These are phyloP conservation scores for Actinia tenebrosa DNA, from an alignment of 64 coral and sea anemone genomes.

Conservation along the genomic window DNA sequence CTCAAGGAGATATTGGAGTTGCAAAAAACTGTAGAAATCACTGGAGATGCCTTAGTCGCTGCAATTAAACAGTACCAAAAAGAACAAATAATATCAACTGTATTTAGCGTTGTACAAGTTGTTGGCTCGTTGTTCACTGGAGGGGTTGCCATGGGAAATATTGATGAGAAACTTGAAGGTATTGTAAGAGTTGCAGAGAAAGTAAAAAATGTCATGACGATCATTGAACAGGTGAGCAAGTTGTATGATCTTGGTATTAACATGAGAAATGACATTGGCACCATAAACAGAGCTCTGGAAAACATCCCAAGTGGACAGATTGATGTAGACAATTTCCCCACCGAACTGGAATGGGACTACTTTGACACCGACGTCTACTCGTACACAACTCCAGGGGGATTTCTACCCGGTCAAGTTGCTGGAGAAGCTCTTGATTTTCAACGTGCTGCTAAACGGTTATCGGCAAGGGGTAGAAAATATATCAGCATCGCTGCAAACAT, in stretches of 20 bases:
- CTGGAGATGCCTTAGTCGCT: background rate
- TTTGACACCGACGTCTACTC: constrained; percentile 31
- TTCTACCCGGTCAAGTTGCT: constrained; percentile 32
- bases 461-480: constrained; percentile 39
- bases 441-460: constrained; percentile 43
- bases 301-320: constrained; percentile 33
- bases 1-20: constrained; percentile 20
- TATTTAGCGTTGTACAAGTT: constrained; percentile 22
- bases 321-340: constrained; percentile 40
- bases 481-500: constrained; percentile 45
- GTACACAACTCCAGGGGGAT: constrained; percentile 23
- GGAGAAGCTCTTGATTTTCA: constrained; percentile 42
- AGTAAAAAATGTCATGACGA: constrained; percentile 18
- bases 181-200: constrained; percentile 40
- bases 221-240: constrained; percentile 43
- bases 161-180: constrained; percentile 14
- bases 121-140: constrained; percentile 45
- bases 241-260: constrained; percentile 31
- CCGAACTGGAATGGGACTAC: constrained; percentile 42
- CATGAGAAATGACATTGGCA: constrained; percentile 53
- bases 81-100: constrained; percentile 34
- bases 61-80: constrained; percentile 31
- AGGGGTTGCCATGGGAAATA: constrained; percentile 24
- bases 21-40: constrained; percentile 9
- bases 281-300: constrained; percentile 38